Conservation (phyloP, 1,140 invertebrate genomes). For the Ridgeia piscesae region DNA sequence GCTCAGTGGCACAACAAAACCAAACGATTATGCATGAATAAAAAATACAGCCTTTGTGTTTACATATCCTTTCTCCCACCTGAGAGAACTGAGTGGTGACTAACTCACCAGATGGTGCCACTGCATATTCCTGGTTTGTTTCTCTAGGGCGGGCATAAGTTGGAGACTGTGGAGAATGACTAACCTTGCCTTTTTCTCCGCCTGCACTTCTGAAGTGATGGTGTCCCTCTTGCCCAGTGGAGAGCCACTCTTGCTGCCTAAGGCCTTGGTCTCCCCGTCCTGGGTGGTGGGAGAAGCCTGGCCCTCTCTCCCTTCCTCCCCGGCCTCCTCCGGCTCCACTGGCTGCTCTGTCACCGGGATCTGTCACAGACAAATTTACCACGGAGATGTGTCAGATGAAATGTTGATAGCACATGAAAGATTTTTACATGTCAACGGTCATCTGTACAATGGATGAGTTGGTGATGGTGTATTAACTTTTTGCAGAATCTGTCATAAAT, state of each 20-base stretch:
- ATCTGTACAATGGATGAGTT: neutral
- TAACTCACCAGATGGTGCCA: no score
- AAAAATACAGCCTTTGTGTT: no score
- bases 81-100: no score
- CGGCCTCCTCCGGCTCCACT: neutral
- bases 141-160: no score
- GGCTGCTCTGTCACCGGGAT: neutral
- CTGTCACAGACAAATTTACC: neutral
- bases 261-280: neutral
- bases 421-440: neutral
- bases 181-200: conserved; percentile 10
- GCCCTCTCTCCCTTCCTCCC: neutral
- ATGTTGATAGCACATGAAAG: neutral
- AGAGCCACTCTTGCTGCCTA: neutral
- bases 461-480: neutral
- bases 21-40: no score
- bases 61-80: no score
- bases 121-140: no score
- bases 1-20: no score
- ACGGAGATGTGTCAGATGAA: neutral
- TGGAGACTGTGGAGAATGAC: neutral
- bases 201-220: neutral
- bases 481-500: neutral
- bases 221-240: conserved; percentile 12
- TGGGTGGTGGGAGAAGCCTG: neutral